Base-by-base conservation (phyloP, 2,888 invertebrate species). In the Netelia melanura region DNA sequence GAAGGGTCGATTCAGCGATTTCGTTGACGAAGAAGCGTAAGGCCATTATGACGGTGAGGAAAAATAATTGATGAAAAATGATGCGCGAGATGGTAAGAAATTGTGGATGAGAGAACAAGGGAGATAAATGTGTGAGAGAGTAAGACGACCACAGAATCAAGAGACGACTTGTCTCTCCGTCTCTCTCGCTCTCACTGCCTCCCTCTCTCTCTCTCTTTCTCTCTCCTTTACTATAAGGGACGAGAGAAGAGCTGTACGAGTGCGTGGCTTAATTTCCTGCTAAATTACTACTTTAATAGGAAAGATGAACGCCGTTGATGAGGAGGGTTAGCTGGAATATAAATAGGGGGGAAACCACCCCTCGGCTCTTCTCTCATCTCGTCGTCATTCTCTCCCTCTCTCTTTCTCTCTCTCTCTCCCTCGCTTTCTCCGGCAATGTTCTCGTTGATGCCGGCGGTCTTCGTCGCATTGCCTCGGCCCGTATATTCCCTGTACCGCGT, bases 281-380 rank as follows among this genome's bases (percentile, higher is more conserved):
- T 93, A 93, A 93, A 93, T 93, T 93, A 93, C 93, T 93, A 93
- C 93, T 93, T 93, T 93, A 93, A 93, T 93, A 93, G 93, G 93
- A 93, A 93, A 93, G 93, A 93, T 93, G 93, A 93, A 93, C 93
- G 93, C 90, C 90, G 93, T 92, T 93, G 93, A 93, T 93, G 93
- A 93, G 93, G 93, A 93, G 93, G 93, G 93, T 93, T 92, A 93
- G 93, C 90, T 89, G 90, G 93, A 93, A 93, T 93, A 93, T 93
- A 93, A 93, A 93, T 93, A 93, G 93, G 92, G 92, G 91, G 91
- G 90, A 90, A 81, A 86, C 89, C 87, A 87, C 87, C 86, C 87
- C 76, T 56, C 72, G 67, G 62, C 62, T 87, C 86, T 70, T 83
- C 78, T 38, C 86, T 84, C 86, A 79, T 87, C 86, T 86, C 85